Base-by-base conservation (phyloP, 2,797 vertebrate species). In the Sandelia bainsii region DNA sequence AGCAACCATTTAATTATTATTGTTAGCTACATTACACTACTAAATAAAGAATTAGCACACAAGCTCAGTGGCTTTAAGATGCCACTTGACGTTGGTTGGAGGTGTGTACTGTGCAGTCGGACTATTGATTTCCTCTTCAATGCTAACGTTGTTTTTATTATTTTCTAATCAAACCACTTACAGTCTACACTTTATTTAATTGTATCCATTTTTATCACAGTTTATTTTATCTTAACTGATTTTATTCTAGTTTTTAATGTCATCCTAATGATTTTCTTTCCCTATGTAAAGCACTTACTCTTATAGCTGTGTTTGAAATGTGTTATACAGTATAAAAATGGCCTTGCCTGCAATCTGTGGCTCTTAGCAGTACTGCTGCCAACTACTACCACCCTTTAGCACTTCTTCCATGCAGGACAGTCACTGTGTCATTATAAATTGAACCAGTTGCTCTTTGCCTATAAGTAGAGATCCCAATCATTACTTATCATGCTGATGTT, bases 341-440 rank as follows among this genome's bases (percentile, higher is more conserved):
- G 12, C 37, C 6, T 39, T 12, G 11, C 10, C 10, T 39, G 10
- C 4, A 39, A 39, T 13, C 37, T 13, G 29, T 29, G 29, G 40
- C 49, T 75, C 51, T 72, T 69, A 59, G 58, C 66, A 13, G 40
- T 60, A 22, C 37, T 16, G 5, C 49, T 51, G 76, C 79, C 5
- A 59, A 83, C 64, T 59, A 9, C 62, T 62, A 67, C 58, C 23
- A 4, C 46, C 54, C 70, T 84, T 79, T 63, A 74, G 49, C 70
- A 70, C 20, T 40, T 72, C 58, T 58, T 71, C 51, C 27, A 39
- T 69, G 56, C 17, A 20, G 52, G 29, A 69, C 44, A 68, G 65
- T 72, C 49, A 27, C 27, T 54, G 58, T 84, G 16, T 45, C 19
- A 8, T 49, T 0, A 69, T 84, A 57, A 74, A 82, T 76, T 59